Percentiles rank a stretch among this genome's conserved stretches.
These are phyloP conservation scores for Oreamnos americanus DNA, from an alignment of 2,113 vertebrate genomes.

Conservation along the genomic window DNA sequence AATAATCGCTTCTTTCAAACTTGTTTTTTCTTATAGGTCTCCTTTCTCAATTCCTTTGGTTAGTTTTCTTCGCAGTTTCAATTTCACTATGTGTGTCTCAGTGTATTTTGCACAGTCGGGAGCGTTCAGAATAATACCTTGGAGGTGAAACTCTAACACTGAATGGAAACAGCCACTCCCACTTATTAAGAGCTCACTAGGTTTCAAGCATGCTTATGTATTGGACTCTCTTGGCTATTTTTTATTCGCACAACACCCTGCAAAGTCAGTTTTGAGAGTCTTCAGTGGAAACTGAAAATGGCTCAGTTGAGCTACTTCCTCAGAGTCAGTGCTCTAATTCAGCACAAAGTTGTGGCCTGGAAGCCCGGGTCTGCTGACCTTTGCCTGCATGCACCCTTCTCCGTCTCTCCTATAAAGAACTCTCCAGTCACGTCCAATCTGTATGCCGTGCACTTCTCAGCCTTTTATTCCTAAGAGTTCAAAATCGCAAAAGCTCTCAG, in stretches of 20 bases:
- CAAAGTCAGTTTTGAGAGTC: neutral
- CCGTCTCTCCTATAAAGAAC: neutral
- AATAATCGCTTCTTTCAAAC: neutral
- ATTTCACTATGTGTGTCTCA: neutral
- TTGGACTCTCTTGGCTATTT: neutral
- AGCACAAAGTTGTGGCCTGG: neutral
- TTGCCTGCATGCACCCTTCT: rapidly evolving
- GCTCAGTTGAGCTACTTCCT: neutral
- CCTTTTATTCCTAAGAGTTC: neutral
- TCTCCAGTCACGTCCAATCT: neutral
- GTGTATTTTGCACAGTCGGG: neutral
- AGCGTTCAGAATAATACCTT: neutral
- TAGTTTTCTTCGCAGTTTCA: neutral
- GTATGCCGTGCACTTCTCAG: rapidly evolving
- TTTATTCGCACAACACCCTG: neutral
- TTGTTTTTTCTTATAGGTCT: neutral
- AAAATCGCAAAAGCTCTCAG: neutral
- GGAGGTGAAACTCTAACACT: neutral
- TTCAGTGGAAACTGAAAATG: neutral
- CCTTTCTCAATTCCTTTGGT: neutral
- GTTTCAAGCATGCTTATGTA: neutral
- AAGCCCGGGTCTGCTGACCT: neutral
- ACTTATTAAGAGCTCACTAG: neutral
- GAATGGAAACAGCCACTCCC: neutral
- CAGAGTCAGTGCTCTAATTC: neutral